A percentile compares a stretch with the other conserved stretches of the same genome.
phyloP scores from a whole-genome alignment of 2,797 vertebrate species.

The Leuciscus waleckii region DNA sequence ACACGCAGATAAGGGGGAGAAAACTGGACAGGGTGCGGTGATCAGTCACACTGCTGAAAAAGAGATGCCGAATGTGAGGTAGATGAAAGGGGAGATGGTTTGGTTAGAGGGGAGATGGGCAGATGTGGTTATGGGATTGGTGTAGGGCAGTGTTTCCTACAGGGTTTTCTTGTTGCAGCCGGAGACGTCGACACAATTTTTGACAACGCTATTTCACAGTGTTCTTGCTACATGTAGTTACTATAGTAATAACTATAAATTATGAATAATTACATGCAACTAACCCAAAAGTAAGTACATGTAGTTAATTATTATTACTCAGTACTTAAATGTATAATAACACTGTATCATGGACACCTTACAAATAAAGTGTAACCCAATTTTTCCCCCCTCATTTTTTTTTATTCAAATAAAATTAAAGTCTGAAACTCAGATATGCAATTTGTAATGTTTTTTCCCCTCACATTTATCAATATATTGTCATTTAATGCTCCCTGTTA shows the following conservation, averaged over 20 bases:
- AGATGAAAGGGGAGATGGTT: constrained; percentile 11
- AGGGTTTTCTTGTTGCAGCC: background rate
- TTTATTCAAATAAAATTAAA: background rate
- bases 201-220: background rate
- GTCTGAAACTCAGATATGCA: background rate
- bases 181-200: background rate
- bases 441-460: background rate
- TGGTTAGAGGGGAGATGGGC: constrained; percentile 4
- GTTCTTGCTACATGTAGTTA: background rate
- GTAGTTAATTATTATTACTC: background rate
- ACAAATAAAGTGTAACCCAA: background rate
- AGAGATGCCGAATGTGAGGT: constrained; percentile 33
- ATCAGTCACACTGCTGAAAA: constrained; percentile 32
- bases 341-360: background rate
- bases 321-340: background rate
- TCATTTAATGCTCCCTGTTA: background rate
- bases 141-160: background rate
- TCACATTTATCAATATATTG: background rate
- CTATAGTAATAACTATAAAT: background rate
- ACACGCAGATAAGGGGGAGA: constrained; percentile 25
- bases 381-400: background rate
- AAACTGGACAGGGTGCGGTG: constrained; percentile 26
- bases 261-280: background rate
- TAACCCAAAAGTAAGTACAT: background rate
- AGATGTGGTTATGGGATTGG: constrained; percentile 8